Evolutionary conservation across 2,797 vertebrate species (phyloP).

Genomic region (Polyboroides typus): DNA sequence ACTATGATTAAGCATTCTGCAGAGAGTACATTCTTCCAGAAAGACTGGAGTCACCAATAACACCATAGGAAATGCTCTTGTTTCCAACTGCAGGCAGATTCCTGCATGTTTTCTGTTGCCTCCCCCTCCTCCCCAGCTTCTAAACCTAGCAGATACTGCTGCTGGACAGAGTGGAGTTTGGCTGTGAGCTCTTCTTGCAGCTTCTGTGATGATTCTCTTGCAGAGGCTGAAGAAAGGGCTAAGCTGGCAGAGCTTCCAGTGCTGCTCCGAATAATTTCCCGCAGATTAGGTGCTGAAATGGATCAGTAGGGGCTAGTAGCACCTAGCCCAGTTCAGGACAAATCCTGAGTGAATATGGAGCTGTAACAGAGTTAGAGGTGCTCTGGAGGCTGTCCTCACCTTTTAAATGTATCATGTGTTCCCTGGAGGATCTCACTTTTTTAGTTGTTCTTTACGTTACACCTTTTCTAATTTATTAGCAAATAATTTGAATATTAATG

Average conservation of each 20-base stretch:
- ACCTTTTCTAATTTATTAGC: background rate
- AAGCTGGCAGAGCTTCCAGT: background rate
- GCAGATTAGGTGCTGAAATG: background rate
- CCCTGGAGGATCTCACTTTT: background rate
- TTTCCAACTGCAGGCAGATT: background rate
- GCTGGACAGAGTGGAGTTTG: background rate
- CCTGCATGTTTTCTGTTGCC: background rate
- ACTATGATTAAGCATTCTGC: background rate
- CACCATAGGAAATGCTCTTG: background rate
- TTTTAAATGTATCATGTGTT: background rate
- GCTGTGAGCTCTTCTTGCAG: background rate
- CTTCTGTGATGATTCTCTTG: background rate
- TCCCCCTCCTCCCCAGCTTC: background rate
- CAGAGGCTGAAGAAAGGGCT: background rate
- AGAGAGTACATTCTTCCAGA: background rate
- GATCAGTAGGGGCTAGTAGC: rapidly evolving
- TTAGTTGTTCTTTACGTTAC: background rate
- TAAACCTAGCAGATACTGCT: background rate
- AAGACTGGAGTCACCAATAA: background rate
- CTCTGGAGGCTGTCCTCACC: background rate
- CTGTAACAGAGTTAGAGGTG: background rate
- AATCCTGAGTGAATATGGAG: background rate
- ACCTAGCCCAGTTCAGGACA: background rate
- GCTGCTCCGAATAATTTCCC: background rate
- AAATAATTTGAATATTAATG: background rate